Evolutionary conservation across 2,888 invertebrate genomes (phyloP).

Genomic region (Thumatha senex): DNA sequence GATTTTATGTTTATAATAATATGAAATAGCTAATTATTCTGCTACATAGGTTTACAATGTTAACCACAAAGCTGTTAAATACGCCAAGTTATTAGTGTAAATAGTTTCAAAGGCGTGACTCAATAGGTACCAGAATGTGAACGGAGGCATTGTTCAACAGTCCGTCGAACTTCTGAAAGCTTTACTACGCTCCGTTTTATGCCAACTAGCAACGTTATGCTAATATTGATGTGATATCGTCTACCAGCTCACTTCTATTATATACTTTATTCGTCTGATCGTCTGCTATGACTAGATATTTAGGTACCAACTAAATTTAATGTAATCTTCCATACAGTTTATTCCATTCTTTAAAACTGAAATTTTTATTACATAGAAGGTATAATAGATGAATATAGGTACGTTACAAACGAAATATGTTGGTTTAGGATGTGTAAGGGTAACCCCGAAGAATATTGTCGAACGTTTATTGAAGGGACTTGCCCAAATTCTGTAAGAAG

Average conservation of each 20-base stretch:
- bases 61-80: constrained; percentile 15
- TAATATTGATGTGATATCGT: constrained; percentile 66
- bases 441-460: constrained; percentile 43
- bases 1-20: constrained; percentile 9
- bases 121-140: constrained; percentile 53
- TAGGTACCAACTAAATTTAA: constrained; percentile 56
- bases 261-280: constrained; percentile 58
- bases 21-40: constrained; percentile 19
- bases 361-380: constrained; percentile 32
- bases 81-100: constrained; percentile 41
- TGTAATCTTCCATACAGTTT: constrained; percentile 56
- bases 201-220: constrained; percentile 64
- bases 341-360: constrained; percentile 51
- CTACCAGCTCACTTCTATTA: constrained; percentile 54
- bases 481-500: constrained; percentile 41
- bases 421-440: constrained; percentile 50
- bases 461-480: constrained; percentile 41
- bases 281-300: constrained; percentile 55
- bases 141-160: constrained; percentile 64
- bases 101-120: constrained; percentile 54
- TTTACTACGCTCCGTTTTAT: constrained; percentile 46
- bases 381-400: constrained; percentile 23
- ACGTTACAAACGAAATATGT: constrained; percentile 38
- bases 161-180: constrained; percentile 66
- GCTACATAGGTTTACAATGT: constrained; percentile 26